Conservation (phyloP, 1,140 invertebrate species). For the Limonius californicus region DNA sequence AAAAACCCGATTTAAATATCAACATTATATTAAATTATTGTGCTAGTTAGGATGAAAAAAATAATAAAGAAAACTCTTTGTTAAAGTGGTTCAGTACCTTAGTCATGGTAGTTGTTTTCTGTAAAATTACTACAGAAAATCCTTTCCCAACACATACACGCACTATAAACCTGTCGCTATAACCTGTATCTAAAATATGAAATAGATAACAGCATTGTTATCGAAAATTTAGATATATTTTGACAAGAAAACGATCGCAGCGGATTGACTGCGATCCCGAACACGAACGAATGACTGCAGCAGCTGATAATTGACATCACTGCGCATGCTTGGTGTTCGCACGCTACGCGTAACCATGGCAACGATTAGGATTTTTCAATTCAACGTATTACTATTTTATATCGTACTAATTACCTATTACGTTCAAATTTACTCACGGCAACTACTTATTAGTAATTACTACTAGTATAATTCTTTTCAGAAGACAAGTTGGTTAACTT, state of each 20-base stretch:
- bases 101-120: background rate
- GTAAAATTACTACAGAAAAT: background rate
- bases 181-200: background rate
- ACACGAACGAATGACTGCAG: background rate
- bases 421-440: no score
- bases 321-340: background rate
- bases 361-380: no score
- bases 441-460: no score
- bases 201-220: slow-evolving; percentile 3
- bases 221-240: background rate
- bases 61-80: background rate
- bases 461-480: no score
- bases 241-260: background rate
- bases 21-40: no score
- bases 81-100: background rate
- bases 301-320: background rate
- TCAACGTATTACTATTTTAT: no score
- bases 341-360: background rate
- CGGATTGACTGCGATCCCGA: background rate
- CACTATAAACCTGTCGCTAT: background rate
- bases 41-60: no score
- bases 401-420: no score
- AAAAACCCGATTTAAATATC: no score
- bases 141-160: background rate
- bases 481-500: no score